These are phyloP conservation scores for Cephalopachus bancanus DNA, from an alignment of 2,797 vertebrate species.

Conservation along the genomic window DNA sequence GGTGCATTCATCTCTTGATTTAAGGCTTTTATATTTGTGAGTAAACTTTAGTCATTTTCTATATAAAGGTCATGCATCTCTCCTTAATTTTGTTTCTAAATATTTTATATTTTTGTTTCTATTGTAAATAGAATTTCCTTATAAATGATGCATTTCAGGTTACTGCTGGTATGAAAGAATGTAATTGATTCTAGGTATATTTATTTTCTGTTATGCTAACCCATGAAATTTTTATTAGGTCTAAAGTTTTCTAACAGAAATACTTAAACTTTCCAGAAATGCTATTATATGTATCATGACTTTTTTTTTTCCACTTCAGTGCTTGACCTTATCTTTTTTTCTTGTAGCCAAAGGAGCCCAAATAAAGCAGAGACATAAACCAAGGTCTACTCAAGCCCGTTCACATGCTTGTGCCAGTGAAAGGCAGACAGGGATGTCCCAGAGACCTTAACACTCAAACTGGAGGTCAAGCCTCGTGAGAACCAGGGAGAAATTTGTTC, in stretches of 20 bases:
- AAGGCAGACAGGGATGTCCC: too few species aligned
- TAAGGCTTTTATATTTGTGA: neutral
- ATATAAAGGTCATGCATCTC: neutral
- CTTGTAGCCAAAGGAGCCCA: neutral
- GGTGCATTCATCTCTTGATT: neutral
- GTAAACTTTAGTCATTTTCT: neutral
- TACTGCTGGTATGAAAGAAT: neutral
- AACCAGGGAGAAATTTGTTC: neutral
- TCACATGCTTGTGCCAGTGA: rapidly evolving
- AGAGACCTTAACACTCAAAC: rapidly evolving
- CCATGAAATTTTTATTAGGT: conserved; percentile 64
- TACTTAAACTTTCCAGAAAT: conserved; percentile 4
- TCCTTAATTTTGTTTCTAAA: conserved; percentile 63
- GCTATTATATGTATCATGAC: neutral
- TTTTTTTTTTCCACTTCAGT: neutral
- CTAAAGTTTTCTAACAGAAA: conserved; percentile 54
- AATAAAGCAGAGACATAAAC: neutral
- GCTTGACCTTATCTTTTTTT: neutral
- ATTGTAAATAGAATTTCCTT: conserved; percentile 59
- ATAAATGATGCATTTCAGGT: conserved; percentile 49
- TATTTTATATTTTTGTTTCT: conserved; percentile 68
- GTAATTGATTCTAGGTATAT: conserved; percentile 60
- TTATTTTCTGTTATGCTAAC: conserved; percentile 45
- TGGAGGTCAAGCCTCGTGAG: rapidly evolving
- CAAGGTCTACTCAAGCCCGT: rapidly evolving